These are phyloP conservation scores for Psilopsiagon aymara DNA, from an alignment of 2,113 vertebrate species.

Conservation along the genomic window DNA sequence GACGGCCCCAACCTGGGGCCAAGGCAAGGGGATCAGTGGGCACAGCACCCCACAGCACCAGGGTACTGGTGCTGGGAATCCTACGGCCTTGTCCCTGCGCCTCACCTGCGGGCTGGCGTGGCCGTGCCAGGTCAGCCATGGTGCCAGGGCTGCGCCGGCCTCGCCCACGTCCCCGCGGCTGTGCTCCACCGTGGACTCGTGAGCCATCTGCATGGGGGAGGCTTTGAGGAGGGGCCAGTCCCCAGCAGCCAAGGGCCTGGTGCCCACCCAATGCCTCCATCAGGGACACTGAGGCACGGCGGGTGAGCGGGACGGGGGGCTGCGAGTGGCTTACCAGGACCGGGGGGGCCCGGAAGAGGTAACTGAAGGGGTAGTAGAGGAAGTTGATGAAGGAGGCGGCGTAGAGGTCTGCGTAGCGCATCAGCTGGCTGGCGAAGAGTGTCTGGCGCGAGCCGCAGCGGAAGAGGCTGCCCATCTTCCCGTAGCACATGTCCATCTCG, in stretches of 20 bases:
- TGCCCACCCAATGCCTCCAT: fast-evolving
- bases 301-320: fast-evolving
- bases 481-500: conserved; percentile 99
- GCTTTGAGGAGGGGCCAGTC: not conserved
- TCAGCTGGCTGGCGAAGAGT: conserved; percentile 94
- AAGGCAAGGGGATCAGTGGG: not conserved
- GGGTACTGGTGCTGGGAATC: too few relatives aligned
- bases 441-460: conserved; percentile 96
- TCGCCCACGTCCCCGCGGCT: conserved; percentile 3
- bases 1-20: not conserved
- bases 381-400: conserved; percentile 96
- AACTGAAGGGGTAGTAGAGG: conserved; percentile 97
- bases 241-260: not conserved
- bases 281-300: not conserved
- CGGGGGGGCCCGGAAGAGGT: conserved; percentile 95
- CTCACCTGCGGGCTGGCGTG: conserved; percentile 19
- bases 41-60: fast-evolving
- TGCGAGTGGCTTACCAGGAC: conserved; percentile 79
- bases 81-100: not conserved
- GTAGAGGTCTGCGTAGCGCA: conserved; percentile 96
- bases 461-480: conserved; percentile 98
- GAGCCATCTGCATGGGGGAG: conserved; percentile 77
- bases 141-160: not conserved
- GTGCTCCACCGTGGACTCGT: conserved; percentile 71
- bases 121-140: not conserved